These are phyloP conservation scores for Melanargia galathea DNA, from an alignment of 2,888 invertebrate species.

Conservation along the genomic window DNA sequence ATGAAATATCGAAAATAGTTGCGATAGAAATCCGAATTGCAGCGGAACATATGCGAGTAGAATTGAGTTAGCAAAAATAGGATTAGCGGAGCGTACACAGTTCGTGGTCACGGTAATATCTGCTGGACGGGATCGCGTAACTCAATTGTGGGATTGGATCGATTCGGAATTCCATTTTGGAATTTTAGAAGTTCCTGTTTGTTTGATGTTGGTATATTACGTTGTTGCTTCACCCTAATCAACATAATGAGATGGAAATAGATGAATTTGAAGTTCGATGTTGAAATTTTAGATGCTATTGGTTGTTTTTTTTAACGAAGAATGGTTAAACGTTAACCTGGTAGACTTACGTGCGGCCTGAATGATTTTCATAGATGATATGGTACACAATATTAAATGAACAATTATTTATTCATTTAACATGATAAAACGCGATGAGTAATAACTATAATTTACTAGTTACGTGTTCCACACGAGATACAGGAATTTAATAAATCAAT, in stretches of 20 bases:
- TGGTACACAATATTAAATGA: too few species aligned
- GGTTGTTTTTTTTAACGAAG: not conserved
- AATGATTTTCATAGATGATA: too few species aligned
- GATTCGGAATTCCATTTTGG: constrained; percentile 51
- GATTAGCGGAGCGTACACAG: constrained; percentile 51
- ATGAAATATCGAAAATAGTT: constrained; percentile 14
- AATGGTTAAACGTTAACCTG: too few species aligned
- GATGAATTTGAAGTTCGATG: not conserved
- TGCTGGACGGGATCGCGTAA: constrained; percentile 53
- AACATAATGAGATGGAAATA: not conserved
- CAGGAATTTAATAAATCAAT: too few species aligned
- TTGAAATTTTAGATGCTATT: not conserved
- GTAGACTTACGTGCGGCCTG: too few species aligned
- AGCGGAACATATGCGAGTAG: constrained; percentile 27
- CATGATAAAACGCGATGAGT: too few species aligned
- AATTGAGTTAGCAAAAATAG: constrained; percentile 59
- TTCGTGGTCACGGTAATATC: constrained; percentile 47
- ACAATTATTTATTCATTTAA: too few species aligned
- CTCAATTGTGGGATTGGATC: constrained; percentile 54
- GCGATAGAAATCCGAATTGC: constrained; percentile 13
- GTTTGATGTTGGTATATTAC: not conserved
- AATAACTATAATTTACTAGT: too few species aligned
- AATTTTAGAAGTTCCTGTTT: constrained; percentile 46
- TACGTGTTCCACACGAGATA: too few species aligned
- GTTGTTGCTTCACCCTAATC: not conserved